Base-by-base conservation (phyloP, 2,888 invertebrate species). In the Parnassius smintheus region DNA sequence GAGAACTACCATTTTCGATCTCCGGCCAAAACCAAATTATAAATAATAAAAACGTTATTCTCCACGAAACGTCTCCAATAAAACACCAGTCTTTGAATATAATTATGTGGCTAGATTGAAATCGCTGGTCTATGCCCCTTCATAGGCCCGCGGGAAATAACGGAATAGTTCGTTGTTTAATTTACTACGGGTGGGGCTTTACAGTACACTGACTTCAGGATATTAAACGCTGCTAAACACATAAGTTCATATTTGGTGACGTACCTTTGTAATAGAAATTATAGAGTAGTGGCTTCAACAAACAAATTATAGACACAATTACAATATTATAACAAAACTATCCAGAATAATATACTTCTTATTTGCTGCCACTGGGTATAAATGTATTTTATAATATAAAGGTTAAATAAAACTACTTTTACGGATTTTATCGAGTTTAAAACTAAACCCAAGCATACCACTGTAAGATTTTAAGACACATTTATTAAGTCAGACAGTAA, bases 111-210 rank as follows among this genome's bases (percentile, higher is more conserved):
- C 13, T 51, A 66, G 58, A 65, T 60, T 54, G 59, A 56, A 62
- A 65, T 57, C 59, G 61, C 59, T 51, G 42, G 41, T 53, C 55
- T 59, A 55, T 54, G 52, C 56, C 57, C 61, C 58, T 44, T 52
- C 53, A 61, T 51, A 55, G 59, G 52, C 83, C 75, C 78, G 44
- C 35, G 82, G 84, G 84, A 85, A 84, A 85, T 85, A 82, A 78
- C 75, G 75, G 78, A 78, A 78, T 82, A 81, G 83, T 83, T 80
- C 73, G 68, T 72, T 81, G 80, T 83, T 83, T 82, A 85, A 84
- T 84, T 82, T 83, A 80, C 73, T 75, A 70, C 72, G 68, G 68
- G 66, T 63, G 66, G 68, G 68, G 70, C 68, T 75, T 71, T 54
- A 66, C 63, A 68, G 64, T 64, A 65, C 63, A 64, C 53, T 70